Conservation (phyloP, 2,888 invertebrate genomes). For the Aleiodes testaceus region DNA sequence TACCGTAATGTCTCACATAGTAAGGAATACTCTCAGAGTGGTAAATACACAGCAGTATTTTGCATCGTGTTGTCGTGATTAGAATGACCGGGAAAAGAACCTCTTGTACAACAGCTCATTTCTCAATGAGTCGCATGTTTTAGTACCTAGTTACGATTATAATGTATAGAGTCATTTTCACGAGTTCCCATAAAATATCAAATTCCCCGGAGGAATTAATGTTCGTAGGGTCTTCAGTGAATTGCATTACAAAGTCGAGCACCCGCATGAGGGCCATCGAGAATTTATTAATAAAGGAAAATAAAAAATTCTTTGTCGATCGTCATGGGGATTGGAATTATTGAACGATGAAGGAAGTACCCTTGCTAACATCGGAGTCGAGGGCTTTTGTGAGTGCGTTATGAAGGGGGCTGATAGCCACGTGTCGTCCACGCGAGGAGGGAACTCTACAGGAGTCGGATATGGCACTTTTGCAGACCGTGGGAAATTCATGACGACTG, state of each 20-base stretch:
- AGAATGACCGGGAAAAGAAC: neutral
- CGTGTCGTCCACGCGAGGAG: conserved; percentile 54
- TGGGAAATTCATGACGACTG: conserved; percentile 48
- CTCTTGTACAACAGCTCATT: no score
- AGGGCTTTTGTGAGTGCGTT: conserved; percentile 25
- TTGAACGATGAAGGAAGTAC: conserved; percentile 33
- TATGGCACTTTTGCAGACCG: conserved; percentile 50
- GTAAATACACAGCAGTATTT: neutral
- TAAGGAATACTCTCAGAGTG: conserved; percentile 4
- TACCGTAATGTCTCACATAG: conserved; percentile 40
- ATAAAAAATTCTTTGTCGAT: conserved; percentile 41
- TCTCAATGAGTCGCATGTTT: no score
- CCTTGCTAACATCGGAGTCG: conserved; percentile 32
- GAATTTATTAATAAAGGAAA: neutral
- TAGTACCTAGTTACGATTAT: no score
- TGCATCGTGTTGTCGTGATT: conserved; percentile 9
- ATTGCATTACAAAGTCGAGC: conserved; percentile 20
- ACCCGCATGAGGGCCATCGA: conserved; percentile 27
- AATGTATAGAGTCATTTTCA: no score
- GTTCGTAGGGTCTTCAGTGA: neutral
- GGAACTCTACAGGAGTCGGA: conserved; percentile 49
- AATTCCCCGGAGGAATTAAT: neutral
- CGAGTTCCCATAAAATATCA: neutral
- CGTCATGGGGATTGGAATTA: conserved; percentile 40
- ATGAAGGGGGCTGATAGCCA: conserved; percentile 44